phyloP scores from a whole-genome alignment of 1,140 invertebrate species.

The Limonius californicus region DNA sequence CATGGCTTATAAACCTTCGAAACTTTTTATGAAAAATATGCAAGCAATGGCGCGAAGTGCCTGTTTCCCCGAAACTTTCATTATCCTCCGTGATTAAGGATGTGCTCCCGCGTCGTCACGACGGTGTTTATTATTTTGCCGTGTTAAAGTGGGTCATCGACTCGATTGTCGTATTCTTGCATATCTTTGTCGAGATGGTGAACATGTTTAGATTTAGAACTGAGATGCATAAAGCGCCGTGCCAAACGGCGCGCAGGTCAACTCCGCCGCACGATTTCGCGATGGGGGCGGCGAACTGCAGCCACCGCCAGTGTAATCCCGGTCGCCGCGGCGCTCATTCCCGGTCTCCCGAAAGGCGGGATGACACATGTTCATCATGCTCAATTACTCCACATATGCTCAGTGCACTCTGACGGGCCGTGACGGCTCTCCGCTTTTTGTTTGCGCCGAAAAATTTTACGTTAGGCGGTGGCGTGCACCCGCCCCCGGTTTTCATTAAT shows the following conservation, averaged over 20 bases:
- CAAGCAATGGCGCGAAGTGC: not conserved
- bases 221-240: not conserved
- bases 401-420: not conserved
- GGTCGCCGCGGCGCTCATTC: not conserved
- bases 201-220: slow-evolving; percentile 7
- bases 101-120: not conserved
- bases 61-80: not conserved
- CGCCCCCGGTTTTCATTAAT: no score
- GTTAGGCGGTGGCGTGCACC: no score
- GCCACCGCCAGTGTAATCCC: slow-evolving; percentile 1
- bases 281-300: slow-evolving; percentile 9
- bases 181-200: slow-evolving; percentile 1
- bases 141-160: slow-evolving; percentile 5
- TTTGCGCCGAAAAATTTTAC: no score
- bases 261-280: not conserved
- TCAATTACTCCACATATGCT: slow-evolving; percentile 10
- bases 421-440: no score
- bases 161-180: not conserved
- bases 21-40: not conserved
- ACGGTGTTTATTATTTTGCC: not conserved
- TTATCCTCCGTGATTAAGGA: not conserved
- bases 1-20: not conserved
- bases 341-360: not conserved
- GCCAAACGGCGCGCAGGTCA: slow-evolving; percentile 8
- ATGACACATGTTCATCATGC: slow-evolving; percentile 14